Base-by-base conservation (phyloP, 2,113 vertebrate genomes). In the Clinocottus analis region DNA sequence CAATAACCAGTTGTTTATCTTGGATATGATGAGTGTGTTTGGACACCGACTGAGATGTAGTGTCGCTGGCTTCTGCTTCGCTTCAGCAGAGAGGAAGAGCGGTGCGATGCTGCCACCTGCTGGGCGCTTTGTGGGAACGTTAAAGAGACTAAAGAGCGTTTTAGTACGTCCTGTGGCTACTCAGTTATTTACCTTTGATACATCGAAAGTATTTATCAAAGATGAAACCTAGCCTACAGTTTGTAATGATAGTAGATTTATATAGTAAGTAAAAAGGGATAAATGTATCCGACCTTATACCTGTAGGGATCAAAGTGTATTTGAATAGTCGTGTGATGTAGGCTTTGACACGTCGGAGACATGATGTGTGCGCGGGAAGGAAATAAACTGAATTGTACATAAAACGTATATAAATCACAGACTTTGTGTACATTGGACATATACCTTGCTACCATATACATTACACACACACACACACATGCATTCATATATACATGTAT, bases 41-140 rank as follows among this genome's bases (percentile, higher is more conserved):
- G 58, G 49, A 77, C 43, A 47, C 31, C 45, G 1, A 16, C 31
- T 61, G 61, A 80, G 75, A 53, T 55, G 65, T 27, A n/a, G 64
- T 55, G 63, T n/a, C 17, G 47, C 53, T 33, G 1, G 10, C 53
- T 56, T 75, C 39, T 41, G 45, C 29, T n/a, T 4, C 7, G 1
- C 27, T 41, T 5, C 45, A 23, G 27, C 25, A n/a, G 19, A 55
- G 65, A 11, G 55, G 21, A 62, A 6, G 72, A 61, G 79, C 59
- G 70, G 80, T 58, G 65, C 51, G 29, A 29, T 87, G 91, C 92
- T 92, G 90, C 93, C 93, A 69, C 76, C 94, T 94, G 79, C 80
- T 90, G 94, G 55, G 62, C 66, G 75, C n/a, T 72, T 72, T 58
- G 13, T 55, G 29, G 71, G 37, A 39, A 68, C 29, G 43, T 62